These are phyloP conservation scores for Mastigias papua DNA, from an alignment of 30 jellyfish, hydroid and myxozoan genomes.

Conservation along the genomic window DNA sequence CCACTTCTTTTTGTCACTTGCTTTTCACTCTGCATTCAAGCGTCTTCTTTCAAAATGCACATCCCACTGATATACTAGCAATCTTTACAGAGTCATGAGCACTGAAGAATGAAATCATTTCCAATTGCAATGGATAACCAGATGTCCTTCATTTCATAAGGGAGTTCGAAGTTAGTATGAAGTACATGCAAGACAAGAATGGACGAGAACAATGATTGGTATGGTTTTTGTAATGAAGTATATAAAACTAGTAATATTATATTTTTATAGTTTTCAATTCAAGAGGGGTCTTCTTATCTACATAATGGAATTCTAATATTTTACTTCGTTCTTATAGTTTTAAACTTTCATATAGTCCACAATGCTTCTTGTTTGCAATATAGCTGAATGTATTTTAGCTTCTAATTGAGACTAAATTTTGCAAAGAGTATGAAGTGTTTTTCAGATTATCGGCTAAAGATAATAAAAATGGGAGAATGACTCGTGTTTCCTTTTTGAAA, in stretches of 20 bases:
- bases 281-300: background rate
- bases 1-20: too few relatives aligned
- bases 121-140: background rate
- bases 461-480: background rate
- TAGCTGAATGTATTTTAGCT: background rate
- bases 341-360: background rate
- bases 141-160: background rate
- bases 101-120: background rate
- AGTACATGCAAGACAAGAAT: too few relatives aligned
- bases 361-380: background rate
- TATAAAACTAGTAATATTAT: background rate
- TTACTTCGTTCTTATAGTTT: background rate
- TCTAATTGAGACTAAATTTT: background rate
- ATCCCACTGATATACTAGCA: background rate
- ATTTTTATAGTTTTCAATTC: too few relatives aligned
- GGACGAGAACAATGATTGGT: too few relatives aligned
- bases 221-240: background rate
- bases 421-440: background rate
- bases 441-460: background rate
- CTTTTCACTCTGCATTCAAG: too few relatives aligned
- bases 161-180: background rate
- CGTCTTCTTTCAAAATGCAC: too few relatives aligned
- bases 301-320: background rate
- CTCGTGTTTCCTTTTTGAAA: background rate
- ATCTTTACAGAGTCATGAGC: background rate